Base-by-base conservation (phyloP, 2,797 vertebrate genomes). In the Australoheros facetus region DNA sequence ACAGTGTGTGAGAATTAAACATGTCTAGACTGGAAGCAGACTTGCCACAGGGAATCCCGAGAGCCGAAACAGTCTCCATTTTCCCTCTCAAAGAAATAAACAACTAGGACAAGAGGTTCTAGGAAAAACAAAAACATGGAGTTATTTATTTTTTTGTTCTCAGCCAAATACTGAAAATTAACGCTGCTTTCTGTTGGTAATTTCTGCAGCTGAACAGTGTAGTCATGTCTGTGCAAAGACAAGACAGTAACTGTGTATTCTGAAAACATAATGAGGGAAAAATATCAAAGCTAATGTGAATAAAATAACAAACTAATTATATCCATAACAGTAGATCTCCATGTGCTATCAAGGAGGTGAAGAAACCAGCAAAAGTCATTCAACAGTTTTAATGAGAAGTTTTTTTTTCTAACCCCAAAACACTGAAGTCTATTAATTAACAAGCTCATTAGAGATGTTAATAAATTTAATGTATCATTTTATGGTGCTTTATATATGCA, bases 1-100 rank as follows among this genome's bases (percentile, higher is more conserved):
- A 90, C 82, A 82, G 56, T 77, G 83, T 66, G 66, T 81, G 76
- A 71, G 77, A 69, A 71, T 74, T 4, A 62, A 85, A 57, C 78
- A 74, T 37, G 76, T 85, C 77, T 76, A 23, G 23, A 32, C 39
- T 77, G 69, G 71, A 71, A 78, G 53, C 51, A 39, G 56, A 13
- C 45, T 72, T 11, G 58, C 86, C 21, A 0, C 53, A 21, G 77
- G 64, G 77, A 75, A 62, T 82, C 64, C 75, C 7, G 0, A n/a
- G 21, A 34, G 72, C n/a, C 55, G 39, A 71, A 59, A 45, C 73
- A 23, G 37, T 57, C 28, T 51, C 66, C 30, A n/a, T 26, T 72
- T 21, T 34, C 12, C 48, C 59, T 42, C 58, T 60, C 28, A 19
- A 37, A 77, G 39, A 66, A 62, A 73, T 69, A 70, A 79, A 62